Evolutionary conservation across 2,797 vertebrate genomes (phyloP).

Genomic region (Enteromius anoplus): DNA sequence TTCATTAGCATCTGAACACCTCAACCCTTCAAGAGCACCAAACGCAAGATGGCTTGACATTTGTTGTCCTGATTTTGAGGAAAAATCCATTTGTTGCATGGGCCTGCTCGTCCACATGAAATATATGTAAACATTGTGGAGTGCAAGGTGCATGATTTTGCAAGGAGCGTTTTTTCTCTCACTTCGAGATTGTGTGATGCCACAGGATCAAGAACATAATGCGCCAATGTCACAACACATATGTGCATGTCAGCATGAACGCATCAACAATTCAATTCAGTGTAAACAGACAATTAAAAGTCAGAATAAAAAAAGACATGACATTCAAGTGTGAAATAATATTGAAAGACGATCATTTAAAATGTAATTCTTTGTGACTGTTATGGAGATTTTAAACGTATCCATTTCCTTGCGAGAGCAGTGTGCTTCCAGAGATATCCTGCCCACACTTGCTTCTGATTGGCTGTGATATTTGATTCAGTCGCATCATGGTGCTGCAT

Average conservation of each 20-base stretch:
- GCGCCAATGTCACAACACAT: background rate
- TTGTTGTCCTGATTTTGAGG: background rate
- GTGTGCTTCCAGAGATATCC: no score
- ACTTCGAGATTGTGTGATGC: background rate
- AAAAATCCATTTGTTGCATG: background rate
- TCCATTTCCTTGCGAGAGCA: no score
- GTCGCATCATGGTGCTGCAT: no score
- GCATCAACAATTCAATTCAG: background rate
- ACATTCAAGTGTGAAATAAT: background rate
- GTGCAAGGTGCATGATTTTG: background rate
- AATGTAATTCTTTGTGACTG: background rate
- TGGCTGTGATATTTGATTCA: no score
- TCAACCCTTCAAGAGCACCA: background rate
- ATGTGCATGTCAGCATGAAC: background rate
- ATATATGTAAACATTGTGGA: background rate
- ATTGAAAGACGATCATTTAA: background rate
- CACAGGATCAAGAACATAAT: background rate
- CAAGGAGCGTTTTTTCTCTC: background rate
- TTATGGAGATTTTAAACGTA: background rate
- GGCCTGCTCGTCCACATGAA: background rate
- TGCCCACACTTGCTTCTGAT: no score
- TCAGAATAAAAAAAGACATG: background rate
- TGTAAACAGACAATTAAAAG: background rate
- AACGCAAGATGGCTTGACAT: background rate
- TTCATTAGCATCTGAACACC: conserved; percentile 50